These are phyloP conservation scores for Myotis davidii DNA, from an alignment of 2,113 vertebrate species.

Conservation along the genomic window DNA sequence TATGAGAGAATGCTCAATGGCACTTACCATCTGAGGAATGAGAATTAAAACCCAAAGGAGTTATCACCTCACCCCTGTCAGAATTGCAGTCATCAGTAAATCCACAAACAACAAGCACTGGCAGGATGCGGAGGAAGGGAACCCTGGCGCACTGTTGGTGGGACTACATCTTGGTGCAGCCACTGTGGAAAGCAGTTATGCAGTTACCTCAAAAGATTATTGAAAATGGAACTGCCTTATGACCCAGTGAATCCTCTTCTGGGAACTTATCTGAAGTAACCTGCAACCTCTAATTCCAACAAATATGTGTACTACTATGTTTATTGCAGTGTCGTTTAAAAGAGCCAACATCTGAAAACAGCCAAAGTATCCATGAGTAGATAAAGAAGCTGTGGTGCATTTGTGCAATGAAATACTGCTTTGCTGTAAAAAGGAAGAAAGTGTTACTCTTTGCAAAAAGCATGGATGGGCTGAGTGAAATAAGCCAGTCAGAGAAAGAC, in stretches of 20 bases:
- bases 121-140: not conserved
- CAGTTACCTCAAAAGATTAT: not conserved
- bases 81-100: not conserved
- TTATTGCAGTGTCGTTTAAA: not conserved
- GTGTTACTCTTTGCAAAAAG: not conserved
- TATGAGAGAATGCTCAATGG: no score
- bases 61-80: not conserved
- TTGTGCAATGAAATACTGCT: not conserved
- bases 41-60: not conserved
- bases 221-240: not conserved
- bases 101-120: not conserved
- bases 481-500: no score
- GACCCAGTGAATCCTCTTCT: not conserved
- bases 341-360: not conserved
- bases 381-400: not conserved
- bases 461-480: not conserved
- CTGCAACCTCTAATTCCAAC: not conserved
- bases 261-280: not conserved
- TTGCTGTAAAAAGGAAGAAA: not conserved
- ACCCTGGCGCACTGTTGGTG: not conserved
- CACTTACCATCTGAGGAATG: not conserved
- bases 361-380: not conserved
- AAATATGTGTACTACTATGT: not conserved
- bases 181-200: not conserved
- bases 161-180: not conserved